Evolutionary conservation across 2,888 invertebrate genomes (phyloP).

Genomic region (Synergus umbraculus): DNA sequence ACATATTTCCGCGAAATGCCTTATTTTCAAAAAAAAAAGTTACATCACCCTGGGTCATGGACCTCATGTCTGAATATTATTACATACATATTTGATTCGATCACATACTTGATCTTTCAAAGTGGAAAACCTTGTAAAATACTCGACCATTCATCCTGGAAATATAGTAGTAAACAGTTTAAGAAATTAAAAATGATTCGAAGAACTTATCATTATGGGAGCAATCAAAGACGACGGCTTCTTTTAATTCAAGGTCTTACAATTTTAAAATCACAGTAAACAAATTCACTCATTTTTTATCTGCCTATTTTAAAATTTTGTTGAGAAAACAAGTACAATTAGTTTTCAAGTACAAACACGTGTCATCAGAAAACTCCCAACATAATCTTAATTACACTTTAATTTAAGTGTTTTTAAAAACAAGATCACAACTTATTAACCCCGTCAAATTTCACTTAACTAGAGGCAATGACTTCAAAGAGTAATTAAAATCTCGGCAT

Average conservation of each 20-base stretch:
- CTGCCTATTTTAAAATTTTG: neutral
- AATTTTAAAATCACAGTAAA: neutral
- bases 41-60: constrained; percentile 12
- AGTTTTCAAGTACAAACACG: no score
- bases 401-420: no score
- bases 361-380: no score
- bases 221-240: neutral
- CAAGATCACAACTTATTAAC: no score
- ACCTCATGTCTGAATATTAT: constrained; percentile 12
- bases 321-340: no score
- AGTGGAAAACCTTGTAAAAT: constrained; percentile 33
- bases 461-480: neutral
- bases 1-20: constrained; percentile 18
- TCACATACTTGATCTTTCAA: constrained; percentile 11
- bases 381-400: no score
- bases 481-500: constrained; percentile 11
- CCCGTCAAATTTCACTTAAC: no score
- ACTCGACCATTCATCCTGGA: neutral
- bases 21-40: neutral
- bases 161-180: constrained; percentile 7
- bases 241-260: neutral
- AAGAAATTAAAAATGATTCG: neutral
- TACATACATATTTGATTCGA: neutral
- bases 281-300: neutral
- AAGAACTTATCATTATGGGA: neutral